A percentile compares a stretch with the other conserved stretches of the same genome.
phyloP scores from a whole-genome alignment of 2,888 invertebrate species.

The Embidobia sp. region DNA sequence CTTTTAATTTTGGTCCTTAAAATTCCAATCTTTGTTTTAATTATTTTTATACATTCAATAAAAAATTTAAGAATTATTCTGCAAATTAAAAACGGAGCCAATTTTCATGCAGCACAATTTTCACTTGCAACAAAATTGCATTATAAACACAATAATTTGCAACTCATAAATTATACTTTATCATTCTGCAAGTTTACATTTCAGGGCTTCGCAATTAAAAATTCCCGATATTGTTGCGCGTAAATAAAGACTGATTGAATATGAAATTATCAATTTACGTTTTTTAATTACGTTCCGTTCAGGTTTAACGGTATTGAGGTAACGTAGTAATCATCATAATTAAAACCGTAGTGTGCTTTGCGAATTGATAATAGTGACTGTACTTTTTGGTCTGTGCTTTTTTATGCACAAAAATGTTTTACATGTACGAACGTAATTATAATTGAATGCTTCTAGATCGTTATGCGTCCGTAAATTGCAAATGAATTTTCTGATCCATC shows the following conservation, averaged over 20 bases:
- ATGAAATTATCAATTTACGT: slow-evolving; percentile 21
- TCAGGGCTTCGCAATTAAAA: background rate
- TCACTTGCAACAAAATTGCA: background rate
- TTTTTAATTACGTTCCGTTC: background rate
- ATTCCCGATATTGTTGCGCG: background rate
- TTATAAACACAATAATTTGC: slow-evolving; percentile 10
- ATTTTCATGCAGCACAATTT: too few species aligned
- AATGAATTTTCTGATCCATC: slow-evolving; percentile 44
- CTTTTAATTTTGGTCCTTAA: too few species aligned
- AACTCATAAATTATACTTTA: too few species aligned
- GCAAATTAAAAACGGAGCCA: too few species aligned
- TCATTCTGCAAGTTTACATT: slow-evolving; percentile 23
- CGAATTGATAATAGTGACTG: background rate
- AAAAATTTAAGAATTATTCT: too few species aligned
- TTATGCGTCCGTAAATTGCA: slow-evolving; percentile 27
- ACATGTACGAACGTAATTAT: slow-evolving; percentile 3
- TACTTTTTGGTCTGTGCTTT: background rate
- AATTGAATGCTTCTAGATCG: slow-evolving; percentile 18
- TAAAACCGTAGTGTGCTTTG: background rate
- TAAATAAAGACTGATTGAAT: slow-evolving; percentile 6
- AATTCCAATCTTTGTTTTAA: too few species aligned
- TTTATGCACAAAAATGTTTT: slow-evolving; percentile 2
- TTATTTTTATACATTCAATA: too few species aligned
- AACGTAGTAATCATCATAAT: slow-evolving; percentile 7
- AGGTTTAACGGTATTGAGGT: background rate